A percentile compares a stretch with the other conserved stretches of the same genome.
phyloP scores from a whole-genome alignment of 2,797 vertebrate genomes.

The Phataginus tetradactyla region DNA sequence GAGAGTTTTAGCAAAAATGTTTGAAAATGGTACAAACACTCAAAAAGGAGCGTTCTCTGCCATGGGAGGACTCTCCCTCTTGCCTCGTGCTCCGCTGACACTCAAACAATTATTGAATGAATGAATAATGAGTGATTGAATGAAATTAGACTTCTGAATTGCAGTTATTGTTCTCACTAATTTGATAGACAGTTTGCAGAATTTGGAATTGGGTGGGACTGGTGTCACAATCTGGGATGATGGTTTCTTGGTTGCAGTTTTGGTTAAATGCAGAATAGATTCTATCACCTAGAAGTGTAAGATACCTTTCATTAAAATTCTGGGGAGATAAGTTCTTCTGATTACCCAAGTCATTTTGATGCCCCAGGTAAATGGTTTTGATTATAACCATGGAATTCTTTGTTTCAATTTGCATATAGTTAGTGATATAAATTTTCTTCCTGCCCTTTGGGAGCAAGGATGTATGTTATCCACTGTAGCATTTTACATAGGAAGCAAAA shows the following conservation, averaged over 20 bases:
- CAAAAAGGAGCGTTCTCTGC: not conserved
- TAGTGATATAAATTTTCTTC: conserved; percentile 66
- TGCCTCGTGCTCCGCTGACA: not conserved
- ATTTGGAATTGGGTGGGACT: conserved; percentile 31
- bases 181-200: not conserved
- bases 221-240: not conserved
- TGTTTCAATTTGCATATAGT: conserved; percentile 66
- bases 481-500: conserved; percentile 70
- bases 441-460: conserved; percentile 50
- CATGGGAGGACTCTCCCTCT: not conserved
- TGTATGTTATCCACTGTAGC: conserved; percentile 68
- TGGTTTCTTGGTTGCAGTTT: conserved; percentile 59
- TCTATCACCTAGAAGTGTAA: not conserved
- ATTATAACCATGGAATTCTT: conserved; percentile 42
- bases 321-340: conserved; percentile 19
- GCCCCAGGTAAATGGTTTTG: not conserved
- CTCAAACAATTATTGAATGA: not conserved
- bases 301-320: conserved; percentile 22
- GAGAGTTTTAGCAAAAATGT: conserved; percentile 39
- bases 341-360: conserved; percentile 41
- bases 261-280: not conserved
- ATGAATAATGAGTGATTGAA: not conserved
- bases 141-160: not conserved
- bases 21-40: not conserved
- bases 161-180: not conserved